phyloP scores from a whole-genome alignment of 2,888 invertebrate species.

The Nomada ruficornis region DNA sequence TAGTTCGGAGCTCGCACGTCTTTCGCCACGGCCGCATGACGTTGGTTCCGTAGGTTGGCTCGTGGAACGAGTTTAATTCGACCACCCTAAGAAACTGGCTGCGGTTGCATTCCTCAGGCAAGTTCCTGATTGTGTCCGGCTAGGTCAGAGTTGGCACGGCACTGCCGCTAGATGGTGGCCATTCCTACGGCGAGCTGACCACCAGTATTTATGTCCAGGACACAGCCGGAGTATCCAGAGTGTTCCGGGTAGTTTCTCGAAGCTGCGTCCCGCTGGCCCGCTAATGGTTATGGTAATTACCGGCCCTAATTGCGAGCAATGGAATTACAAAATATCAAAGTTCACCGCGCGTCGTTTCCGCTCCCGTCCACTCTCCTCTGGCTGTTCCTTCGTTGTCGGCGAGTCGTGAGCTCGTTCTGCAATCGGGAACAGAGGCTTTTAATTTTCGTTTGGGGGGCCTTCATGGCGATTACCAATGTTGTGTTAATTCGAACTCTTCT shows the following conservation, averaged over 20 bases:
- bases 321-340: conserved; percentile 84
- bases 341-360: conserved; percentile 66
- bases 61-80: conserved; percentile 83
- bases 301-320: conserved; percentile 84
- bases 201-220: conserved; percentile 83
- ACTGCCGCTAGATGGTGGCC: conserved; percentile 76
- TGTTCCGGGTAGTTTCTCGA: conserved; percentile 77
- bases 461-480: background rate
- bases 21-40: conserved; percentile 62
- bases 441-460: background rate
- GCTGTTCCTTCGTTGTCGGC: conserved; percentile 55
- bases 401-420: conserved; percentile 1
- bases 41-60: conserved; percentile 70
- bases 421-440: conserved; percentile 36
- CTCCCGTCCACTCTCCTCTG: conserved; percentile 40
- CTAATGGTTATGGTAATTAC: conserved; percentile 85
- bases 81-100: conserved; percentile 83
- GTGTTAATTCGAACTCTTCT: background rate
- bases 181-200: conserved; percentile 78
- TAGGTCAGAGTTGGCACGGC: conserved; percentile 73
- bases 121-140: conserved; percentile 84
- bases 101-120: conserved; percentile 84
- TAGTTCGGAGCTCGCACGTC: conserved; percentile 59
- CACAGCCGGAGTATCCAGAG: conserved; percentile 75
- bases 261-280: conserved; percentile 74